A percentile compares a stretch with the other conserved stretches of the same genome.
phyloP scores from a whole-genome alignment of 2,888 invertebrate species.

The Synergus umbraculus region DNA sequence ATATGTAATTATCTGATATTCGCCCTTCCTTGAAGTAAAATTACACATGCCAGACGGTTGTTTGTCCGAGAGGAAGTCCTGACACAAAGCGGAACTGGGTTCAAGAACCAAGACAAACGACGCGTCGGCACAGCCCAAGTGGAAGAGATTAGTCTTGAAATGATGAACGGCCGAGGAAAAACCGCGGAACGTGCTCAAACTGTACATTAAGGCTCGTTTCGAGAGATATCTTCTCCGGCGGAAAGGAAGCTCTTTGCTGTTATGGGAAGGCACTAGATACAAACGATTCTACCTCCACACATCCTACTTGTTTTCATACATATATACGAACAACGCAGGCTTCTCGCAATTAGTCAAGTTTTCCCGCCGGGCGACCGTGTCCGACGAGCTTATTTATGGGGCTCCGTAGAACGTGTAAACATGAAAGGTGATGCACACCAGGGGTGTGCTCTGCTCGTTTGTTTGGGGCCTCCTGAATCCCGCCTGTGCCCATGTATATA shows the following conservation, averaged over 20 bases:
- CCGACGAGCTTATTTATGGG: conserved; percentile 39
- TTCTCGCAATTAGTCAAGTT: conserved; percentile 60
- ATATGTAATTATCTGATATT: too few relatives aligned
- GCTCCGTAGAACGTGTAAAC: conserved; percentile 41
- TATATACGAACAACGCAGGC: conserved; percentile 45
- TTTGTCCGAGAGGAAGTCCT: background rate
- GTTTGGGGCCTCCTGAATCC: conserved; percentile 25
- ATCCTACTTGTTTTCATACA: background rate
- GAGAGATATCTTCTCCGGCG: conserved; percentile 56
- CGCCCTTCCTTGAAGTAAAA: background rate
- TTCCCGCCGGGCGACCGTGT: conserved; percentile 40
- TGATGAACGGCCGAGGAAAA: conserved; percentile 55
- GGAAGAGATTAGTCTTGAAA: conserved; percentile 67
- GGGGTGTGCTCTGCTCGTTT: conserved; percentile 17
- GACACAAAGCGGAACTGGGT: conserved; percentile 9
- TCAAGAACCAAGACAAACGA: conserved; percentile 60
- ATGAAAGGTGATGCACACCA: conserved; percentile 43
- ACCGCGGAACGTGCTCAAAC: conserved; percentile 60
- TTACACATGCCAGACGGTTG: background rate
- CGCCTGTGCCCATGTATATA: conserved; percentile 24
- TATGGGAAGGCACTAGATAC: background rate
- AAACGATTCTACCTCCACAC: conserved; percentile 1
- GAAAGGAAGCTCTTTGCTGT: conserved; percentile 54
- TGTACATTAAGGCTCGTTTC: conserved; percentile 55
- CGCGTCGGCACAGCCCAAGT: conserved; percentile 60